Conservation (phyloP, 2,113 vertebrate species). For the Syngnathoides biaculeatus region DNA sequence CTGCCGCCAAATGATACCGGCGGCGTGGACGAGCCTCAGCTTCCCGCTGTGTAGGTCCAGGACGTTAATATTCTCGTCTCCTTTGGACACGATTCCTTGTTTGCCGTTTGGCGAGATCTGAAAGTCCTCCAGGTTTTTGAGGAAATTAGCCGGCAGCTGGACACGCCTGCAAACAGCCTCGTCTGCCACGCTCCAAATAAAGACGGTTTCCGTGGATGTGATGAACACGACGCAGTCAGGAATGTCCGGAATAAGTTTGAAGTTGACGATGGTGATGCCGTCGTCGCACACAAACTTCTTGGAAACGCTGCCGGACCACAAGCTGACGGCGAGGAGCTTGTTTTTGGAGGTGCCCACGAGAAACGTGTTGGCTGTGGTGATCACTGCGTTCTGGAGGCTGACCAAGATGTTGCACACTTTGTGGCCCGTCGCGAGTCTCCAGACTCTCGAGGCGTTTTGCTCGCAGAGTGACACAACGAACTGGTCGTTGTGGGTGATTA, state of each 20-base stretch:
- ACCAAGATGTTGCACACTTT: slow-evolving; percentile 97
- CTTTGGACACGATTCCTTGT: slow-evolving; percentile 90
- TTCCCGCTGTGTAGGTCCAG: slow-evolving; percentile 94
- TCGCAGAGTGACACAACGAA: slow-evolving; percentile 98
- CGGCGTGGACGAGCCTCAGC: slow-evolving; percentile 86
- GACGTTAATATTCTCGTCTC: slow-evolving; percentile 94
- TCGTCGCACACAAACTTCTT: slow-evolving; percentile 97
- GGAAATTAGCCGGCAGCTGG: slow-evolving; percentile 88
- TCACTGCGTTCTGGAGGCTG: slow-evolving; percentile 92
- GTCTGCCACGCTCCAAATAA: slow-evolving; percentile 94
- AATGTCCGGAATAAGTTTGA: slow-evolving; percentile 93
- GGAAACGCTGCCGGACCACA: slow-evolving; percentile 97
- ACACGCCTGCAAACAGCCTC: slow-evolving; percentile 92
- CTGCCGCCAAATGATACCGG: slow-evolving; percentile 91
- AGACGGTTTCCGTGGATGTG: slow-evolving; percentile 91
- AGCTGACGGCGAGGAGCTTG: slow-evolving; percentile 92
- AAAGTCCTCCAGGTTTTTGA: slow-evolving; percentile 94
- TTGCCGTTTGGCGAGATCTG: slow-evolving; percentile 97
- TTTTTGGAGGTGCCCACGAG: slow-evolving; percentile 92
- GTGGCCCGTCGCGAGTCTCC: slow-evolving; percentile 93
- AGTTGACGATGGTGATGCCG: slow-evolving; percentile 88
- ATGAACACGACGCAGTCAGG: slow-evolving; percentile 93
- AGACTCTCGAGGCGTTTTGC: slow-evolving; percentile 94
- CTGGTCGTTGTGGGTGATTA: slow-evolving; percentile 97
- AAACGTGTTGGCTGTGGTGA: slow-evolving; percentile 96